Evolutionary conservation across 92 coral and sea anemone genomes (phyloP).

Genomic region (Actinostola sp.): DNA sequence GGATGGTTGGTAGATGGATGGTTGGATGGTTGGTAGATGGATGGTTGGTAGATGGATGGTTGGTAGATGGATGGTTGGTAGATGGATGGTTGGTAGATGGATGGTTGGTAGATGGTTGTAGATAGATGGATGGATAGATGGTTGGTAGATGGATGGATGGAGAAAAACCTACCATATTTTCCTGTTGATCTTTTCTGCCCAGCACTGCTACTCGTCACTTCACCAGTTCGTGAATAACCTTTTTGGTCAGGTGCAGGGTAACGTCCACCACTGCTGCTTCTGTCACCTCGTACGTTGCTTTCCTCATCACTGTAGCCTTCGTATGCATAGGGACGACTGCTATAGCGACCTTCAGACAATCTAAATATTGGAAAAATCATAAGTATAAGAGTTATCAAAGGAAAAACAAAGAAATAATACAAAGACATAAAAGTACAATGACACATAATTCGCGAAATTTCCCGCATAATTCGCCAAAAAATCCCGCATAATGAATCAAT

Average conservation of each 20-base stretch:
- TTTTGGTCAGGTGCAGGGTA: slow-evolving; percentile 29
- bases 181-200: slow-evolving; percentile 9
- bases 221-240: slow-evolving; percentile 49
- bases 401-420: too few species aligned
- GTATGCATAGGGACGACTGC: slow-evolving; percentile 58
- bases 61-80: too few species aligned
- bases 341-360: slow-evolving; percentile 63
- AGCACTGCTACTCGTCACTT: slow-evolving; percentile 18
- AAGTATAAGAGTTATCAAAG: neutral
- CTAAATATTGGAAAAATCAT: slow-evolving; percentile 19
- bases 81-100: too few species aligned
- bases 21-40: too few species aligned
- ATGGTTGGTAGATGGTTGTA: too few species aligned
- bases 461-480: too few species aligned
- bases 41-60: too few species aligned
- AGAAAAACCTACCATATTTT: slow-evolving; percentile 14
- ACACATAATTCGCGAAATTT: too few species aligned
- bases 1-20: too few species aligned
- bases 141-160: neutral
- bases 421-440: too few species aligned
- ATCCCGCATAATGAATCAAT: too few species aligned
- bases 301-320: slow-evolving; percentile 90
- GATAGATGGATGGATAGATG: neutral
- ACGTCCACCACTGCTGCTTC: slow-evolving; percentile 40
- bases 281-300: slow-evolving; percentile 19